A percentile compares a stretch with the other conserved stretches of the same genome.
These are phyloP conservation scores for Cryptoblepharus egeriae DNA, from an alignment of 2,797 vertebrate genomes.

Conservation along the genomic window DNA sequence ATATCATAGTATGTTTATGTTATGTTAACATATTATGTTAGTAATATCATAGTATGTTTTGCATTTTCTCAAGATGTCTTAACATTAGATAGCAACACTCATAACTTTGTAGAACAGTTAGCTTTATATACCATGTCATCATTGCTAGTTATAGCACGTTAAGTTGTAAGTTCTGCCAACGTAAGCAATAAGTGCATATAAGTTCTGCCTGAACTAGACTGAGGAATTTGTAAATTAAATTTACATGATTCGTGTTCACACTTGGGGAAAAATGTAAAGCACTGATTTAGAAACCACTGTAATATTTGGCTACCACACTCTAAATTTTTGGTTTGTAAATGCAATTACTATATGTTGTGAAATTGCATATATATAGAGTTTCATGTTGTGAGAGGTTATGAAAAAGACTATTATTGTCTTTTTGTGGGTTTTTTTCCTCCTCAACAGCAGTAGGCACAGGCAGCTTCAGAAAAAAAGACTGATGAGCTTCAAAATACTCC, in stretches of 20 bases:
- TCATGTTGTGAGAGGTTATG: neutral
- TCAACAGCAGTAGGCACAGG: accelerated
- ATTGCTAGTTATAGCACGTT: constrained; percentile 17
- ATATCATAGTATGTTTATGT: too few relatives aligned
- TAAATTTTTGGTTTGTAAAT: constrained; percentile 7
- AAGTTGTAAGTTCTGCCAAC: too few relatives aligned
- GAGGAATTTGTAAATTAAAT: constrained; percentile 19
- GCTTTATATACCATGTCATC: neutral
- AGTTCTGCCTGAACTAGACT: constrained; percentile 28
- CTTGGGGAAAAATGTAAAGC: constrained; percentile 1
- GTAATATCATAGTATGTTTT: constrained; percentile 50
- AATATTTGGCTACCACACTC: neutral
- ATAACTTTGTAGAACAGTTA: neutral
- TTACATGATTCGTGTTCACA: neutral
- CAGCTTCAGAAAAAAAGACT: neutral
- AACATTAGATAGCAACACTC: constrained; percentile 32
- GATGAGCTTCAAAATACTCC: neutral
- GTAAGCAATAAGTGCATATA: constrained; percentile 2
- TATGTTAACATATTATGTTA: too few relatives aligned
- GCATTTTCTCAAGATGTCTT: constrained; percentile 24
- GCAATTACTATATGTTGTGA: neutral
- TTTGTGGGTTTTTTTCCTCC: neutral
- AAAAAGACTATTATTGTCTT: neutral
- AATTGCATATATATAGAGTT: neutral
- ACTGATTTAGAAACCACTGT: neutral